Evolutionary conservation across 2,888 invertebrate species (phyloP), one percentile per base, ranked within the genome.

Genomic region (Chrysopilus asiliformis): DNA sequence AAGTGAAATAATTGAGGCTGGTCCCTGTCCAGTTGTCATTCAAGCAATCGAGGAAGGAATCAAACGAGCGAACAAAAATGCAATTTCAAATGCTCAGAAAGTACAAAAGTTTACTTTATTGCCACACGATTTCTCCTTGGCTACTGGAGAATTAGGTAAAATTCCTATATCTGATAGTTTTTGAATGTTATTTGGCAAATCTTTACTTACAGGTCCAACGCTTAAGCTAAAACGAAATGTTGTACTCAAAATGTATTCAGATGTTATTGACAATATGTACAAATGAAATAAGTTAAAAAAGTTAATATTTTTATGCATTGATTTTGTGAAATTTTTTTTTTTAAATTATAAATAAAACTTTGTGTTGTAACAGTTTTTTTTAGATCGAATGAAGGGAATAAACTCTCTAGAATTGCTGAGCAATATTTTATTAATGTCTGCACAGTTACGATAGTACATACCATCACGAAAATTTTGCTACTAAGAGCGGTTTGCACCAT

Each of bases 81-180:
- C 87, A 12, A 77, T 80, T 35, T 90, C 89, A 1, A 81, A 82
- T 57, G 90, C 91, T 15, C 85, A 89, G 52, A 78, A 72, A 53
- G 72, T 93, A 38, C 87, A 90, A 60, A 91, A 91, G 56, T 85
- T 89, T 64, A 65, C 73, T 2, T 70, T 93, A 34, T 65, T 93
- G 34, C 85, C 89, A 0, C 69, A 68, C 22, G 91, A 93, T 60
- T 90, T 93, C 62, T 85, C 89, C 4, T 64, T 86, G 43, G 68
- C 74, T 25, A 81, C 84, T 4, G 90, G 86, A 39, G 93, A 93
- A 69, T 64, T 79, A 76, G 60, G 53, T 53, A 42, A 47, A 41
- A 18, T 16, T 19, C 9, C 17, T 31, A 3, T 18, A n/a, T n/a
- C 12, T 10, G n/a, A n/a, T n/a, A n/a, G n/a, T n/a, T n/a, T n/a